These are phyloP conservation scores for Philotrypesis tridentata DNA, from an alignment of 1,140 invertebrate species.

Conservation along the genomic window DNA sequence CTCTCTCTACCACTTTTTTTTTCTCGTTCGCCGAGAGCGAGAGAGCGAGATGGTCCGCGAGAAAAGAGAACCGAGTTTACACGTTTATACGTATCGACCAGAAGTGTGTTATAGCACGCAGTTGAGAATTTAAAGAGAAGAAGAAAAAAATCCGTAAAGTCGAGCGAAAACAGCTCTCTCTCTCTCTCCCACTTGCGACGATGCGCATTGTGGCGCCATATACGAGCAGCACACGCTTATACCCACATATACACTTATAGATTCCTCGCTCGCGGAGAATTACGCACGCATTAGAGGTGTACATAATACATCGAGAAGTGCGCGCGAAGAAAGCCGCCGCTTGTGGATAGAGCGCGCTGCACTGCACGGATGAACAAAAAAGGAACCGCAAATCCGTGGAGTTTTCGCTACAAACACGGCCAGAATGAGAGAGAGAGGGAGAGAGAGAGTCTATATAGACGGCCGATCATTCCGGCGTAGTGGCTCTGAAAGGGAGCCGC, in stretches of 20 bases:
- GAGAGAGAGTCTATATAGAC: constrained; percentile 45
- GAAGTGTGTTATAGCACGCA: too few relatives aligned
- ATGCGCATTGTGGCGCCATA: too few relatives aligned
- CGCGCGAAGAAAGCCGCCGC: background rate
- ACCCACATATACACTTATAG: background rate
- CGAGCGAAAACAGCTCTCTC: background rate
- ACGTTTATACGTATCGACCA: too few relatives aligned
- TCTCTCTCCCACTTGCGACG: too few relatives aligned
- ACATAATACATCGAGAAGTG: background rate
- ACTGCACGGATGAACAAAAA: constrained; percentile 54
- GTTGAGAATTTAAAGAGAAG: too few relatives aligned
- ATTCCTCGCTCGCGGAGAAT: background rate
- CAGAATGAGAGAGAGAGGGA: too few relatives aligned
- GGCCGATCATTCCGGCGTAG: constrained; percentile 72
- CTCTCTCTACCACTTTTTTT: constrained; percentile 8
- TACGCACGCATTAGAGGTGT: background rate
- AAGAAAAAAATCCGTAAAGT: background rate
- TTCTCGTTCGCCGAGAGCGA: too few relatives aligned
- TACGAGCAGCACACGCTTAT: too few relatives aligned
- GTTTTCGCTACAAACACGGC: too few relatives aligned
- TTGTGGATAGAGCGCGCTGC: too few relatives aligned
- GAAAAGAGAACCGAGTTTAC: too few relatives aligned
- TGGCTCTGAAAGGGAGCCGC: constrained; percentile 67
- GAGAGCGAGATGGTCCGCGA: too few relatives aligned
- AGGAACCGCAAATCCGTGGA: constrained; percentile 72